Percentiles rank a stretch among this genome's conserved stretches.
These are phyloP conservation scores for Pipistrellus kuhlii DNA, from an alignment of 2,797 vertebrate genomes.

Conservation along the genomic window DNA sequence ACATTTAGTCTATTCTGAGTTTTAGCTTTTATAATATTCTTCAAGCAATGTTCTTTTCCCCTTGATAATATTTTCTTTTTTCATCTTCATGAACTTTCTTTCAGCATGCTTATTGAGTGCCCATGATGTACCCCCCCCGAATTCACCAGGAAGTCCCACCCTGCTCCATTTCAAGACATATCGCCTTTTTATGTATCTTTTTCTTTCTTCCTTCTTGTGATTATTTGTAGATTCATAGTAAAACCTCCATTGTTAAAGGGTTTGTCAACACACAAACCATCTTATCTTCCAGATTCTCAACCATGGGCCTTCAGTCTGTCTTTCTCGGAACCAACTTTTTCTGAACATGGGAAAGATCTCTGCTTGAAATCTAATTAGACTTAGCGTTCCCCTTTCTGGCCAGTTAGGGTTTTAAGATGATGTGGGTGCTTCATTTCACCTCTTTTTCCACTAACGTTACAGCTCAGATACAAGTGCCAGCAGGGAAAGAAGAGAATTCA, in stretches of 20 bases:
- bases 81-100: neutral
- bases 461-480: neutral
- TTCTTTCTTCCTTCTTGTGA: neutral
- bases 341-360: neutral
- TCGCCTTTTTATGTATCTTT: neutral
- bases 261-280: neutral
- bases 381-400: neutral
- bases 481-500: neutral
- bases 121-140: neutral
- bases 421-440: neutral
- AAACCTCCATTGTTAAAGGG: neutral
- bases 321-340: conserved; percentile 10
- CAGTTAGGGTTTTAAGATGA: neutral
- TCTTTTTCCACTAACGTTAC: neutral
- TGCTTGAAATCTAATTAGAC: neutral
- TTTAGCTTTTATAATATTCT: conserved; percentile 1
- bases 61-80: neutral
- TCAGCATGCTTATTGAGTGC: neutral
- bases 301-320: neutral
- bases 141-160: neutral
- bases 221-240: neutral
- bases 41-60: neutral
- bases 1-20: neutral
- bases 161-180: neutral
- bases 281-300: neutral